phyloP scores from a whole-genome alignment of 2,113 vertebrate species.

The Peromyscus polionotus region DNA sequence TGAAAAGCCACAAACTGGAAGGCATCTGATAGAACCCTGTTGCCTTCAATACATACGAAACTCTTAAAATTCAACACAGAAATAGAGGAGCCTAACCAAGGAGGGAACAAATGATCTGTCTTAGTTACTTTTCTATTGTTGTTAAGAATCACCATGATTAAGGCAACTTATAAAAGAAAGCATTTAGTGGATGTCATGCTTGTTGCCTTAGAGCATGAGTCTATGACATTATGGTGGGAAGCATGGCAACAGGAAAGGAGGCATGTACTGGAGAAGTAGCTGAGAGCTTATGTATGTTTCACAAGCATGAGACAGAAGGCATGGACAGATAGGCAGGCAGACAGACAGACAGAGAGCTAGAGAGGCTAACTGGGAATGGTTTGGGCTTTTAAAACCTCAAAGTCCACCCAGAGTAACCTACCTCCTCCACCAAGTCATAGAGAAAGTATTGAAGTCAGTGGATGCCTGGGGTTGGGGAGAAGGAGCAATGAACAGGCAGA shows the following conservation, averaged over 20 bases:
- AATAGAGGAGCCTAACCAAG: neutral
- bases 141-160: neutral
- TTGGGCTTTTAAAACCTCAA: neutral
- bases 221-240: neutral
- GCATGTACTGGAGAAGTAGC: neutral
- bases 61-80: neutral
- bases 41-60: neutral
- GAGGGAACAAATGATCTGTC: neutral
- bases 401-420: neutral
- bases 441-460: neutral
- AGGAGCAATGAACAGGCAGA: no score
- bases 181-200: neutral
- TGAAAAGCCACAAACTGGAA: neutral
- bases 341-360: neutral
- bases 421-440: neutral
- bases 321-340: neutral
- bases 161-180: neutral
- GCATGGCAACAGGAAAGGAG: neutral
- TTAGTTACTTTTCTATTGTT: neutral
- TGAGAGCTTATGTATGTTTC: neutral
- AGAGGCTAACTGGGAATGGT: neutral
- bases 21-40: neutral
- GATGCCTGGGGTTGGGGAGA: rapidly evolving
- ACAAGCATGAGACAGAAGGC: neutral
- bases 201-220: neutral